Base-by-base conservation (phyloP, 2,888 invertebrate genomes). In the Phytoseiulus persimilis region DNA sequence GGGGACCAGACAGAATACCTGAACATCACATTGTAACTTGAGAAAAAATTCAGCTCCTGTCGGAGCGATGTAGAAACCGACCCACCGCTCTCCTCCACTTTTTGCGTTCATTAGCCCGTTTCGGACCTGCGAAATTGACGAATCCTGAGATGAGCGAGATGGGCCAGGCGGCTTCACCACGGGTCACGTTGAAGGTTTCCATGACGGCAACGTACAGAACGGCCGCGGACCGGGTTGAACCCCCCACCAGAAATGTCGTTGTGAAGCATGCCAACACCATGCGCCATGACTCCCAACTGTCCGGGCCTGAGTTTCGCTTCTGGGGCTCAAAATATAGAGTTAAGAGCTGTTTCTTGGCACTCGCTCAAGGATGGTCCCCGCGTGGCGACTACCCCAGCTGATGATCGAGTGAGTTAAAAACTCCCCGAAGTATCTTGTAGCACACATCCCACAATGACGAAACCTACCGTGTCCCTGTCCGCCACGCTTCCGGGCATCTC, bases 191-290 rank as follows among this genome's bases (percentile, higher is more conserved):
- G 33, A 84, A 84, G 2, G 84, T 84, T 18, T 84, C 84, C 84
- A 84, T 84, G 18, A 84, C 84, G 33, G 84, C 84, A 23, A 84
- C 84, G 33, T 84, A 84, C 32, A 84, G 84, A 84, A 84, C 84
- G 28, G 84, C 84, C 1, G 84, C 84, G 84, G 84, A 84, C 32
- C 84, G 84, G 0, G 84, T 84, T 18, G 32, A 84, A 31, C 84
- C 84, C 32, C 84, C 84, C 18, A 84, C 84, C 9, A 84, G 84
- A 23, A 84, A 84, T 18, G 84, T 84, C 32, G 32, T 84, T 23
- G 84, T 84, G 33, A 84, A 84, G 23, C 84, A 84, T 18, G 32
- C 32, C 2, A 84, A 14, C 14, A 84, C 84, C 84, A 84, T 84
- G 6, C 84, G 32, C 84, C 84, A 84, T 9, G 32, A 32, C 84